Conservation (phyloP, 2,888 invertebrate species). For the Hirtodrosophila histrioides region DNA sequence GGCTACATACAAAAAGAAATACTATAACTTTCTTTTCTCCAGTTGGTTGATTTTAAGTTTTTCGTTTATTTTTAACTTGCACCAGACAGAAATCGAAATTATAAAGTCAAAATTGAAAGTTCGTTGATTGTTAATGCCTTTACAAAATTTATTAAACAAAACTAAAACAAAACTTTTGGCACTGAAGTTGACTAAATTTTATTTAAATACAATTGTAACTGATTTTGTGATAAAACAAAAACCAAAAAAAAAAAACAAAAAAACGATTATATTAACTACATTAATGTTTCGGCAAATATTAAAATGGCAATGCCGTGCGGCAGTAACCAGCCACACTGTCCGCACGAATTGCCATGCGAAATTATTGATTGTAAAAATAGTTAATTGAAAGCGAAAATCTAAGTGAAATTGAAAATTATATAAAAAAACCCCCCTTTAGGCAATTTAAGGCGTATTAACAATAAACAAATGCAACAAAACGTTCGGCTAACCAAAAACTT, state of each 20-base stretch:
- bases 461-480: constrained; percentile 76
- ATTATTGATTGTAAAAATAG: constrained; percentile 81
- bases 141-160: constrained; percentile 77
- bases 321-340: constrained; percentile 29
- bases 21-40: constrained; percentile 16
- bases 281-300: constrained; percentile 80
- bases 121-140: constrained; percentile 83
- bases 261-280: constrained; percentile 52
- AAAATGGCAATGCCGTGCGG: constrained; percentile 58
- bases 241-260: constrained; percentile 72
- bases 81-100: constrained; percentile 70
- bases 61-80: constrained; percentile 40
- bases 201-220: constrained; percentile 84
- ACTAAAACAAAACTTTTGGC: constrained; percentile 49
- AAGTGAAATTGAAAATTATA: constrained; percentile 54
- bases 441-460: constrained; percentile 84
- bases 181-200: constrained; percentile 60
- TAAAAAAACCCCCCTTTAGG: constrained; percentile 70
- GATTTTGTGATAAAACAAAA: constrained; percentile 84
- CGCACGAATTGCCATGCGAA: constrained; percentile 66
- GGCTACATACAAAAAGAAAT: constrained; percentile 20
- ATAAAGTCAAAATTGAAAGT: constrained; percentile 62
- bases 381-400: constrained; percentile 64
- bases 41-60: constrained; percentile 38
- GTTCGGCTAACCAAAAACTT: constrained; percentile 71